Evolutionary conservation across 2,888 invertebrate genomes (phyloP).

Genomic region (Baronia brevicornis): DNA sequence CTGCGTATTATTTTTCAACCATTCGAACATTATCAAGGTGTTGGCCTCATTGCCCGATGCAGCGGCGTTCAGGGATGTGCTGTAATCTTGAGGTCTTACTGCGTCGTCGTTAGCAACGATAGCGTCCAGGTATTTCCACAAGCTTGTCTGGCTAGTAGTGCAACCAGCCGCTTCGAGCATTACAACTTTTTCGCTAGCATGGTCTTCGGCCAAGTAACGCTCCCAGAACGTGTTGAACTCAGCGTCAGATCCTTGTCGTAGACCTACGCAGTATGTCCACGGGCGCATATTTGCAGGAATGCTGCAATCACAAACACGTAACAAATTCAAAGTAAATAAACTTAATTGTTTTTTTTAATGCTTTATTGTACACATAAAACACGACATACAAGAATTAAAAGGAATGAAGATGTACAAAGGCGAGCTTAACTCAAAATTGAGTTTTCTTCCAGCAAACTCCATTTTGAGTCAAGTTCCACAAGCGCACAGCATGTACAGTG

Average conservation of each 20-base stretch:
- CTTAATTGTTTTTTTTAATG: not conserved
- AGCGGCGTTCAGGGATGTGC: conserved; percentile 60
- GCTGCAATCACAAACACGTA: conserved; percentile 25
- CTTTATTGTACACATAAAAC: no score
- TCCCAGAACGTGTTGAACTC: conserved; percentile 82
- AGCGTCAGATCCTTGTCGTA: conserved; percentile 75
- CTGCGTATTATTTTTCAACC: conserved; percentile 52
- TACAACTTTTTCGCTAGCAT: conserved; percentile 80
- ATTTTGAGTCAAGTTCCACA: no score
- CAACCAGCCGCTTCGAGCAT: conserved; percentile 83
- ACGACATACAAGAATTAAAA: no score
- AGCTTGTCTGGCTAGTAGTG: conserved; percentile 61
- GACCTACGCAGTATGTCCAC: conserved; percentile 84
- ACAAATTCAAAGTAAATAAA: conserved; percentile 2
- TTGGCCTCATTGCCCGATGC: conserved; percentile 73
- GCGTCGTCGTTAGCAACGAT: conserved; percentile 34
- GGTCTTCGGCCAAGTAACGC: conserved; percentile 72
- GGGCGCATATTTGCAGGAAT: conserved; percentile 72
- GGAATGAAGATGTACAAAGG: no score
- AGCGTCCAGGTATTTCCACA: conserved; percentile 38
- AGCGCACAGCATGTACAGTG: no score
- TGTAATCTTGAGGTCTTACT: conserved; percentile 59
- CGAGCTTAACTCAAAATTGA: no score
- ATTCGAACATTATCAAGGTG: conserved; percentile 69
- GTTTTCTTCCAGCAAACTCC: no score